phyloP scores from a whole-genome alignment of 2,113 vertebrate species.

The Dicerorhinus sumatrensis region DNA sequence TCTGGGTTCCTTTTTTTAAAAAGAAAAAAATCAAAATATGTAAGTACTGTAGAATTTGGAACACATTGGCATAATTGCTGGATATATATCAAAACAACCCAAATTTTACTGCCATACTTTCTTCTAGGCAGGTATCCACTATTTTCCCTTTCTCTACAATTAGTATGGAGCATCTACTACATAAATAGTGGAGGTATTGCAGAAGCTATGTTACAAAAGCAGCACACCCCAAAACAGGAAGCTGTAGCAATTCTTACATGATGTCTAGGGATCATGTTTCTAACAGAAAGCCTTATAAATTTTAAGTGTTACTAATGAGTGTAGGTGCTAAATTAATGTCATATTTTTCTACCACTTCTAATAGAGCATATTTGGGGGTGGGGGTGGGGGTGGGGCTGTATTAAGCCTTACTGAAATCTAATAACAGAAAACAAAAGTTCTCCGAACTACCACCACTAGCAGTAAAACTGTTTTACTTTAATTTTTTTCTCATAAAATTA shows the following conservation, averaged over 20 bases:
- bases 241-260: not conserved
- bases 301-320: not conserved
- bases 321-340: slow-evolving; percentile 3
- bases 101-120: slow-evolving; percentile 53
- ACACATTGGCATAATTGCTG: not conserved
- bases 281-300: not conserved
- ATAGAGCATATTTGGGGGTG: not conserved
- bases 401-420: slow-evolving; percentile 19
- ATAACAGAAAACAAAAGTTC: not conserved
- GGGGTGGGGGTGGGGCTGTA: not conserved
- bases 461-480: not conserved
- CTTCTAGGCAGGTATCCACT: not conserved
- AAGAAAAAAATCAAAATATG: slow-evolving; percentile 69
- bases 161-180: not conserved
- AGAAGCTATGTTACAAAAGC: not conserved
- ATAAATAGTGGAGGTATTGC: not conserved
- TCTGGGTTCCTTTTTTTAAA: slow-evolving; percentile 31
- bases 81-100: slow-evolving; percentile 41
- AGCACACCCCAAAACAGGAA: not conserved
- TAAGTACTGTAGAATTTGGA: not conserved
- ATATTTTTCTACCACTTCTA: not conserved
- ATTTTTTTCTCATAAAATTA: slow-evolving; percentile 10
- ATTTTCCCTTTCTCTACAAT: not conserved
- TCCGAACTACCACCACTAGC: not conserved
- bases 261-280: not conserved